Evolutionary conservation across 2,888 invertebrate genomes (phyloP).

Genomic region (Heliconius aoede): DNA sequence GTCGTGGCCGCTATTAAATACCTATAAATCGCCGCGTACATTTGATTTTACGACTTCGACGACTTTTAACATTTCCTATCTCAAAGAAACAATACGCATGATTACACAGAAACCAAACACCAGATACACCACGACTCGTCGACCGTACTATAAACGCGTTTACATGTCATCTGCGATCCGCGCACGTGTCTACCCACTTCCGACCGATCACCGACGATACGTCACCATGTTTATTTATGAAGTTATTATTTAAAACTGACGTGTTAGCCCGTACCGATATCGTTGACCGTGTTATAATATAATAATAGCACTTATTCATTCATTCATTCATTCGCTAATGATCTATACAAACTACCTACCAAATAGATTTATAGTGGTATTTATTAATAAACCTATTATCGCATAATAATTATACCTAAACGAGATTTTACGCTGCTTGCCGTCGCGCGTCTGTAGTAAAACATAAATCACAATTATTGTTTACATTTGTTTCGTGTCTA

Average conservation of each 20-base stretch:
- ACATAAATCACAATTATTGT: constrained; percentile 67
- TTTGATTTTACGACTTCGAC: too few relatives aligned
- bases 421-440: constrained; percentile 73
- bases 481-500: constrained; percentile 51
- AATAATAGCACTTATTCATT: constrained; percentile 80
- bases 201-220: constrained; percentile 65
- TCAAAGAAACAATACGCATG: too few relatives aligned
- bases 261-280: constrained; percentile 78
- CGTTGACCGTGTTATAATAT: constrained; percentile 71
- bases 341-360: constrained; percentile 79
- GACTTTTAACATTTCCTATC: too few relatives aligned
- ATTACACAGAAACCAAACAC: too few relatives aligned
- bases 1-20: too few relatives aligned
- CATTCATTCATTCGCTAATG: constrained; percentile 79
- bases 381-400: constrained; percentile 77
- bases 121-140: too few relatives aligned
- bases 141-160: constrained; percentile 56
- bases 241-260: constrained; percentile 83
- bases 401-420: constrained; percentile 79
- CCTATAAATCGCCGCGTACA: too few relatives aligned
- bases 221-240: constrained; percentile 81
- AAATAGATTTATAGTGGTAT: constrained; percentile 79
- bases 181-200: constrained; percentile 61
- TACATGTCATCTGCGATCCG: constrained; percentile 65
- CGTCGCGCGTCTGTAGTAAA: constrained; percentile 67